These are phyloP conservation scores for Graptemys geographica DNA, from an alignment of 2,797 vertebrate species.

Conservation along the genomic window DNA sequence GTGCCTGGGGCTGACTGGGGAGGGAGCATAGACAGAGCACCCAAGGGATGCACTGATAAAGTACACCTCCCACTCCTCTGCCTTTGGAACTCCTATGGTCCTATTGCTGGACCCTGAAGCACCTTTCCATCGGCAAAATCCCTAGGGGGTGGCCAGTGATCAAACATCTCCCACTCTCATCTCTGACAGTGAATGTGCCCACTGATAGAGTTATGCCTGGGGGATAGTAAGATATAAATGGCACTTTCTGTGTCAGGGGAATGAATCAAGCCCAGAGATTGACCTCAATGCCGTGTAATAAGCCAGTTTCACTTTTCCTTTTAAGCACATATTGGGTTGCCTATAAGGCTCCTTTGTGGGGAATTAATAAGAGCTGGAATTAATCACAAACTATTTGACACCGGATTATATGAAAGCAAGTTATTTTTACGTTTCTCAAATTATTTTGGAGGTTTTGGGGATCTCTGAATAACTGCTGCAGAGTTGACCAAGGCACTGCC, in stretches of 20 bases:
- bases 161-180: neutral
- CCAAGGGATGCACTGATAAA: neutral
- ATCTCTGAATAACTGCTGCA: neutral
- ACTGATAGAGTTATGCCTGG: neutral
- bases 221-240: neutral
- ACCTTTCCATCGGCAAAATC: neutral
- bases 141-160: neutral
- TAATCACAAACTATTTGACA: neutral
- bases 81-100: neutral
- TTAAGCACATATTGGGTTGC: fast-evolving
- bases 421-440: neutral
- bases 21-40: neutral
- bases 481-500: neutral
- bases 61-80: neutral
- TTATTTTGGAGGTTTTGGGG: neutral
- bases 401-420: neutral
- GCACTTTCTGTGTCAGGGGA: neutral
- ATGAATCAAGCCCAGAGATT: neutral
- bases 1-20: neutral
- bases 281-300: neutral
- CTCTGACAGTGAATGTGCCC: neutral
- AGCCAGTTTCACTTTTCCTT: neutral
- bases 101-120: neutral
- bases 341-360: neutral
- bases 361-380: neutral